A percentile compares a stretch with the other conserved stretches of the same genome.
phyloP scores from a whole-genome alignment of 2,888 invertebrate genomes.

The Polylopha cassiicola region DNA sequence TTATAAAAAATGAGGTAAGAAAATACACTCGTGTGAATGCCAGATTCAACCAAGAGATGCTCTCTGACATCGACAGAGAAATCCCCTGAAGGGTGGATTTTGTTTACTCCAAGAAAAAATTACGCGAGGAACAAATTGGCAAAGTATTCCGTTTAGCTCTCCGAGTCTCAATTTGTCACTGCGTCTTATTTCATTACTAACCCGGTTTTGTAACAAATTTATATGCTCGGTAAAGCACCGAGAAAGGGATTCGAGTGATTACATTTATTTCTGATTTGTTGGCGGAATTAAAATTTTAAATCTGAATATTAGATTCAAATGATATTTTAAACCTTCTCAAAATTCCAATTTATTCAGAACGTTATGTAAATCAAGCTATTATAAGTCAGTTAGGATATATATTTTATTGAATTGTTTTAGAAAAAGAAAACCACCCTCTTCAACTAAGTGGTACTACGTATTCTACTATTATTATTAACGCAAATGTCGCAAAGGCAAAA shows the following conservation, averaged over 20 bases:
- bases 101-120: conserved; percentile 42
- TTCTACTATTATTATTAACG: too few species aligned
- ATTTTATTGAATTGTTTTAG: too few species aligned
- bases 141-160: conserved; percentile 44
- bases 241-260: conserved; percentile 3
- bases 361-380: too few species aligned
- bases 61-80: conserved; percentile 29
- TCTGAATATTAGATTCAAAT: too few species aligned
- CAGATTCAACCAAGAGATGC: conserved; percentile 35
- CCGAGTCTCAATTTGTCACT: conserved; percentile 48
- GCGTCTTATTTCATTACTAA: conserved; percentile 46
- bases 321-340: too few species aligned
- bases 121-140: conserved; percentile 40
- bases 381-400: too few species aligned
- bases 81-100: conserved; percentile 33
- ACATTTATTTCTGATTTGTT: conserved; percentile 9
- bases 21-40: too few species aligned
- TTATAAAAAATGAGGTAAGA: too few species aligned
- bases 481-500: too few species aligned
- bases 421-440: too few species aligned
- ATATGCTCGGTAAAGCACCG: conserved; percentile 8
- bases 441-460: too few species aligned
- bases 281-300: conserved; percentile 1
- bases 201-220: conserved; percentile 26
- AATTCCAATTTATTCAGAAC: too few species aligned